Conservation (phyloP, 2,113 vertebrate species). For the Gymnobelideus leadbeateri region DNA sequence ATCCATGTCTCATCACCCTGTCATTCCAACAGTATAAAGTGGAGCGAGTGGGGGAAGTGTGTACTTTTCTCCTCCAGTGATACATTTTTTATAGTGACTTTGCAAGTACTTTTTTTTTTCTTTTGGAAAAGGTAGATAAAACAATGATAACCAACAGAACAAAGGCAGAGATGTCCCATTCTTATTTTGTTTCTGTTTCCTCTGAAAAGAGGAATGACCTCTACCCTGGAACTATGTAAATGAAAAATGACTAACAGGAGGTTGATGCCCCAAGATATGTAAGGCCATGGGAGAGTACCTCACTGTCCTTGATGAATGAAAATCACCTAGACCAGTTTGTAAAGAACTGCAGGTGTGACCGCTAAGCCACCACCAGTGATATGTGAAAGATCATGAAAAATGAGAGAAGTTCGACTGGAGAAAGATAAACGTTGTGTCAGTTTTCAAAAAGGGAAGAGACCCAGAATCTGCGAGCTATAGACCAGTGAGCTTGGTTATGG, state of each 20-base stretch:
- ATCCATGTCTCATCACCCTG: too few relatives aligned
- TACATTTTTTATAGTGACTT: neutral
- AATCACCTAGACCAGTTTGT: neutral
- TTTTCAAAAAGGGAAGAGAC: neutral
- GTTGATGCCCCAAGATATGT: too few relatives aligned
- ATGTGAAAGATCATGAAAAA: neutral
- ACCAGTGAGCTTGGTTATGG: neutral
- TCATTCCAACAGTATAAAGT: conserved; percentile 36
- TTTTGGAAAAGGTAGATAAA: too few relatives aligned
- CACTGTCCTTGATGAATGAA: neutral
- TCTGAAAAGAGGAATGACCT: too few relatives aligned
- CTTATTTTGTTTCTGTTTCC: neutral
- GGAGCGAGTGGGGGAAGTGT: neutral
- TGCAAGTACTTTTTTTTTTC: neutral
- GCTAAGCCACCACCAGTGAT: neutral
- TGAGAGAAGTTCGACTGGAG: neutral
- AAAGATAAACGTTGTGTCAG: neutral
- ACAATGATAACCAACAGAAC: neutral
- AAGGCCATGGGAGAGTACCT: neutral
- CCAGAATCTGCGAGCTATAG: neutral
- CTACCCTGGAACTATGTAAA: too few relatives aligned
- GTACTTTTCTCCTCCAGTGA: neutral
- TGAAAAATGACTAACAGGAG: too few relatives aligned
- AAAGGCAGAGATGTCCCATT: too few relatives aligned
- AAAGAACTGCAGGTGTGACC: neutral